Percentiles rank a stretch among this genome's conserved stretches.
These are phyloP conservation scores for Mesocricetus auratus DNA, from an alignment of 2,113 vertebrate genomes.

Conservation along the genomic window DNA sequence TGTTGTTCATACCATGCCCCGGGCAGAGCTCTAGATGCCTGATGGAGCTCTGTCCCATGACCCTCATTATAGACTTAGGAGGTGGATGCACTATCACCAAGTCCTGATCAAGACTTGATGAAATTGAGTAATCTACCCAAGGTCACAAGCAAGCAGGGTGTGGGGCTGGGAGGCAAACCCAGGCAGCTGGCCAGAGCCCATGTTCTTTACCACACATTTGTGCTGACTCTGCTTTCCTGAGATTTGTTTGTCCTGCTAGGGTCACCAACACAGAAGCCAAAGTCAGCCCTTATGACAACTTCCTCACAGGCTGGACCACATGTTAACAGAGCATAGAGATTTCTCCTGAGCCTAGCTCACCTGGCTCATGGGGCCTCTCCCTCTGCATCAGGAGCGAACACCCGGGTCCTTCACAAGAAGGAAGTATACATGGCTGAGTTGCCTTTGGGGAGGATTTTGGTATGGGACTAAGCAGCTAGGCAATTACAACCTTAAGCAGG, in stretches of 20 bases:
- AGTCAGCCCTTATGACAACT: background rate
- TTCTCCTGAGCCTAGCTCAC: background rate
- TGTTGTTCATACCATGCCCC: background rate
- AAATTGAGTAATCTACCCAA: background rate
- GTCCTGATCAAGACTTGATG: background rate
- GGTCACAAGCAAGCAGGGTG: background rate
- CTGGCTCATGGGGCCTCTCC: background rate
- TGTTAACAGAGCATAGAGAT: conserved; percentile 3
- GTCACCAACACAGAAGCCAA: background rate
- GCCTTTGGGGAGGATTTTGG: background rate
- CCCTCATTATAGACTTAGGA: background rate
- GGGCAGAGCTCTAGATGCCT: background rate
- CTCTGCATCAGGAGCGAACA: background rate
- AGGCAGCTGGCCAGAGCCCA: background rate
- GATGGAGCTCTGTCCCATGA: background rate
- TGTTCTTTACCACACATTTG: background rate
- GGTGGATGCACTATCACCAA: background rate
- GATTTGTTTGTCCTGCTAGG: background rate
- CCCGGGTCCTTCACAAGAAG: background rate
- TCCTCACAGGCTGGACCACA: background rate
- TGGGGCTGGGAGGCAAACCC: background rate
- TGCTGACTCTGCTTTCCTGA: background rate
- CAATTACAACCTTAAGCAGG: conserved; percentile 3
- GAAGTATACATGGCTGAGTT: background rate
- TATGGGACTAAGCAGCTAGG: background rate